Conservation (phyloP, 2,888 invertebrate species). For the Leucophora obtusa region DNA sequence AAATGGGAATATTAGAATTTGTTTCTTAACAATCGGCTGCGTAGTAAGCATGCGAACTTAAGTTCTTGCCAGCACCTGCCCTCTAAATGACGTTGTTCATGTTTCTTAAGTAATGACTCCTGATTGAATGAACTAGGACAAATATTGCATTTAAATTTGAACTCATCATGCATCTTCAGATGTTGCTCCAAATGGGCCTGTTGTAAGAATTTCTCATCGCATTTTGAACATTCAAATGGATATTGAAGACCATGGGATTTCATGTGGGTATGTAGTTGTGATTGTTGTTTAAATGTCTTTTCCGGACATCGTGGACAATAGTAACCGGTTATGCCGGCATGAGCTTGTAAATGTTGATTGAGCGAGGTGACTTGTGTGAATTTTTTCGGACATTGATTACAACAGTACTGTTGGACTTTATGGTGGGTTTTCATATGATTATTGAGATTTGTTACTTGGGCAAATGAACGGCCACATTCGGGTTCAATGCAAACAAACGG, state of each 20-base stretch:
- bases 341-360: slow-evolving; percentile 78
- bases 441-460: slow-evolving; percentile 79
- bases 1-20: slow-evolving; percentile 16
- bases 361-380: slow-evolving; percentile 79
- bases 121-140: slow-evolving; percentile 79
- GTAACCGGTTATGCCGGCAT: slow-evolving; percentile 78
- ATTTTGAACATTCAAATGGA: slow-evolving; percentile 78
- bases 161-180: slow-evolving; percentile 78
- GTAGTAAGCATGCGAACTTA: slow-evolving; percentile 37
- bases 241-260: slow-evolving; percentile 78
- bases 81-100: slow-evolving; percentile 78
- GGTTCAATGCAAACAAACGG: slow-evolving; percentile 79
- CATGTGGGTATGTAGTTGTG: slow-evolving; percentile 78
- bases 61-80: slow-evolving; percentile 71
- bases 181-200: slow-evolving; percentile 78
- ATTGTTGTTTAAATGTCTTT: slow-evolving; percentile 78
- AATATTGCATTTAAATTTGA: slow-evolving; percentile 78
- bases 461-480: slow-evolving; percentile 78
- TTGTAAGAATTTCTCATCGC: slow-evolving; percentile 79
- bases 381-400: slow-evolving; percentile 79
- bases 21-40: neutral
- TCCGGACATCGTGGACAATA: slow-evolving; percentile 79
- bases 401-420: slow-evolving; percentile 79
- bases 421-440: slow-evolving; percentile 79
- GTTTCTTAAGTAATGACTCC: slow-evolving; percentile 78